Evolutionary conservation across 2,797 vertebrate species (phyloP).

Genomic region (Sebastes matsubarae): DNA sequence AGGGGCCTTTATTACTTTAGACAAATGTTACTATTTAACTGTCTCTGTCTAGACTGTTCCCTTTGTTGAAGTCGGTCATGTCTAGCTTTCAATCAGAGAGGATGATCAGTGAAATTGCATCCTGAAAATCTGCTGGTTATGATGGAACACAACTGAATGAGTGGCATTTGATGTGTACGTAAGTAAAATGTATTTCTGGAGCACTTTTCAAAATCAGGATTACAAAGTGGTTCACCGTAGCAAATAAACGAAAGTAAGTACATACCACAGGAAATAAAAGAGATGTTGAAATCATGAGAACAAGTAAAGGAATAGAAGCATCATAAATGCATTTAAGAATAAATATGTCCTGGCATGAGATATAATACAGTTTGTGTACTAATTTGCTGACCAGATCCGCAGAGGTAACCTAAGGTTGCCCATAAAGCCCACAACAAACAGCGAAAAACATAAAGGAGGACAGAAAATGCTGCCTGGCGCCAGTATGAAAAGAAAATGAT

Average conservation of each 20-base stretch:
- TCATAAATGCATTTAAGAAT: neutral
- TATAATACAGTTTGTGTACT: neutral
- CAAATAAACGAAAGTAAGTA: neutral
- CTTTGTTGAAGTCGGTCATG: neutral
- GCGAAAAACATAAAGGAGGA: neutral
- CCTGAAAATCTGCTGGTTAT: neutral
- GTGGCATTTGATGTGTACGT: neutral
- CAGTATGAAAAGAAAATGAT: neutral
- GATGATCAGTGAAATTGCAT: neutral
- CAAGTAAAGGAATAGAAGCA: neutral
- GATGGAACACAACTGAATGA: neutral
- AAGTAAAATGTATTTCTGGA: neutral
- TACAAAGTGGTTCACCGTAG: neutral
- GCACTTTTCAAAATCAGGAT: neutral
- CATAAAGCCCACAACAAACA: neutral
- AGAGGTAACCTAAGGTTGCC: neutral
- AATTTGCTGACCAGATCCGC: neutral
- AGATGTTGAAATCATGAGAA: neutral
- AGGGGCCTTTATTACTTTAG: neutral
- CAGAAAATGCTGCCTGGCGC: neutral
- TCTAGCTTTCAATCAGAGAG: neutral
- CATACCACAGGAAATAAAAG: neutral
- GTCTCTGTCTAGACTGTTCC: neutral
- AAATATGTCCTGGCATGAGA: neutral
- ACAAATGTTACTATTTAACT: neutral